phyloP scores from a whole-genome alignment of 2,797 vertebrate genomes.

The Sternarchorhynchus goeldii region DNA sequence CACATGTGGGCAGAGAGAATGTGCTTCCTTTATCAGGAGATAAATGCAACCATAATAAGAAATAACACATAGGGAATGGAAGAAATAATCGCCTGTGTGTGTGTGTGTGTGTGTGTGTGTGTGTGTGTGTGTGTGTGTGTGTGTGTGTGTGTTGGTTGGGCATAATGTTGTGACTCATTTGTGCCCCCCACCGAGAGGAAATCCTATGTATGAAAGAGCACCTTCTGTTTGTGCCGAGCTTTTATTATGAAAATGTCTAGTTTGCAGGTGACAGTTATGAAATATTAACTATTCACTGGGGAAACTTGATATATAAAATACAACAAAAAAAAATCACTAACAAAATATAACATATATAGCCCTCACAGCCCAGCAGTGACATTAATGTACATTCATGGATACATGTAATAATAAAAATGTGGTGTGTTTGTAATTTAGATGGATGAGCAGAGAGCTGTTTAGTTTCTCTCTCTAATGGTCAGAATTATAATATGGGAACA shows the following conservation, averaged over 20 bases:
- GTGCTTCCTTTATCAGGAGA: background rate
- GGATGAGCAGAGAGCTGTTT: background rate
- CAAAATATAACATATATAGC: no score
- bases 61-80: constrained; percentile 6
- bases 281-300: no score
- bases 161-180: no score
- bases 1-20: constrained; percentile 3
- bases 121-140: background rate
- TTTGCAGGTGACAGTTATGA: background rate
- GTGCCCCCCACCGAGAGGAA: background rate
- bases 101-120: background rate
- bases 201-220: background rate
- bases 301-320: no score
- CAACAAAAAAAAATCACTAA: no score
- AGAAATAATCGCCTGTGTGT: background rate
- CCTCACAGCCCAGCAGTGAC: no score
- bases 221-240: background rate
- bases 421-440: background rate
- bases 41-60: background rate
- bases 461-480: background rate
- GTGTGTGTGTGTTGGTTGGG: background rate
- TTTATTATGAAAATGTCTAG: background rate
- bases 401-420: background rate
- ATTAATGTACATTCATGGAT: background rate
- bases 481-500: background rate